Evolutionary conservation across 2,888 invertebrate genomes (phyloP), one percentile per base, ranked within the genome.

Genomic region (Drymonia ruficornis): DNA sequence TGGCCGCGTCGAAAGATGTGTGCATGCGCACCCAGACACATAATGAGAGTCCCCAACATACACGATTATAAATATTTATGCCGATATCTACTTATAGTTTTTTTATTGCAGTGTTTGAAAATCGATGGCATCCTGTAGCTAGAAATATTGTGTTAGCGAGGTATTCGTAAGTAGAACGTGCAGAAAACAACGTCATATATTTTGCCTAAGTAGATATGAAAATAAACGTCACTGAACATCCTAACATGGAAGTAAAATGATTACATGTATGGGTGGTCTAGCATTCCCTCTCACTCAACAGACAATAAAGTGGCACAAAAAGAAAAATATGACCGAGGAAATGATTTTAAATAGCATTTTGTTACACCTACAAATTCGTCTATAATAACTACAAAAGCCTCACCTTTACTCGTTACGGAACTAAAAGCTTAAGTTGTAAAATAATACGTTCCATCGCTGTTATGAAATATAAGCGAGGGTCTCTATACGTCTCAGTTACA

Each of bases 1-100:
- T 84, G 81, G 86, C 78, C 79, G 81, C 80, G 84, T 83, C 81
- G 86, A 84, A 83, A 86, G 83, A 85, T 83, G 81, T 80, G 83
- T 77, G 81, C 80, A 71, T 69, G 80, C 75, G 74, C 78, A 78
- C 69, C 72, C 76, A 74, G 72, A 76, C 76, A 72, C 61, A 70
- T 80, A 82, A 81, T 76, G 76, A 81, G 78, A 74, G 71, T 75
- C 80, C 72, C 77, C 72, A 76, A 74, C 74, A 72, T 75, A 70
- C 72, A 74, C 72, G 70, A 83, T 85, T 83, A 81, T 81, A 80
- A 72, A 77, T 81, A 83, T 79, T 76, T 81, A 82, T 79, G 77
- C 61, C 62, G 55, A 78, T 78, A 78, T 81, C n/a, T n/a, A n/a
- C n/a, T 81, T 79, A 76, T 76, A 72, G 72, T 74, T 74, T 66